Percentiles rank a stretch among this genome's conserved stretches.
These are phyloP conservation scores for Pipistrellus nathusii DNA, from an alignment of 2,797 vertebrate species.

Conservation along the genomic window DNA sequence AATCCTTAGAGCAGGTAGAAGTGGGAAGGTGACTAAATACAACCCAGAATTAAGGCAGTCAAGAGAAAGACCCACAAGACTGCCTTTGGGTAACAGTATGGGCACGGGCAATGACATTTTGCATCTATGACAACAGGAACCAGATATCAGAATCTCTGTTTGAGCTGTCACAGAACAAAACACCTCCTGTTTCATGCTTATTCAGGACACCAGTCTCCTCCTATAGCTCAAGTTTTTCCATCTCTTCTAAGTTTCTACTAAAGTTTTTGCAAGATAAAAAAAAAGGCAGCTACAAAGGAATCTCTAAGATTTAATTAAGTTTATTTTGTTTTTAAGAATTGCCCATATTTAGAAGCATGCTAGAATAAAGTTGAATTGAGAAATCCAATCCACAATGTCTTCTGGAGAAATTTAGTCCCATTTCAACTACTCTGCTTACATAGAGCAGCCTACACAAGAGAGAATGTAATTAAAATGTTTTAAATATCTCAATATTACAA, in stretches of 20 bases:
- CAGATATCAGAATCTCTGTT: not conserved
- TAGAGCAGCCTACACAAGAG: not conserved
- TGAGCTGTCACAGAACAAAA: not conserved
- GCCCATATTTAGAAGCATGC: not conserved
- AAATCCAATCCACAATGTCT: not conserved
- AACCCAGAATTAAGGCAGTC: not conserved
- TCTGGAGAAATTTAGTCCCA: not conserved
- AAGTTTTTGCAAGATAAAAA: not conserved
- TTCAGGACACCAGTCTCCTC: not conserved
- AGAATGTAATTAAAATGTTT: not conserved
- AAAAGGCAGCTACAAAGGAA: not conserved
- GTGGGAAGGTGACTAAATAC: not conserved
- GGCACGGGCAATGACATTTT: not conserved
- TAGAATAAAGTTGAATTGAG: not conserved
- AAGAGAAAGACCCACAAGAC: not conserved
- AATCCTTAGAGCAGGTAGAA: not conserved
- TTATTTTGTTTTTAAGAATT: not conserved
- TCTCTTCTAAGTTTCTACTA: not conserved
- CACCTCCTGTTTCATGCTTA: not conserved
- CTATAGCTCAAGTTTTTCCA: not conserved
- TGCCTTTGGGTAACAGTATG: not conserved
- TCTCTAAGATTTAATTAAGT: not conserved
- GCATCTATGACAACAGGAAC: not conserved
- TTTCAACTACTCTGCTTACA: not conserved
- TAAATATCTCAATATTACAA: not conserved